Percentiles rank a stretch among this genome's conserved stretches.
These are phyloP conservation scores for Thalpophila matura DNA, from an alignment of 2,888 invertebrate genomes.

Conservation along the genomic window DNA sequence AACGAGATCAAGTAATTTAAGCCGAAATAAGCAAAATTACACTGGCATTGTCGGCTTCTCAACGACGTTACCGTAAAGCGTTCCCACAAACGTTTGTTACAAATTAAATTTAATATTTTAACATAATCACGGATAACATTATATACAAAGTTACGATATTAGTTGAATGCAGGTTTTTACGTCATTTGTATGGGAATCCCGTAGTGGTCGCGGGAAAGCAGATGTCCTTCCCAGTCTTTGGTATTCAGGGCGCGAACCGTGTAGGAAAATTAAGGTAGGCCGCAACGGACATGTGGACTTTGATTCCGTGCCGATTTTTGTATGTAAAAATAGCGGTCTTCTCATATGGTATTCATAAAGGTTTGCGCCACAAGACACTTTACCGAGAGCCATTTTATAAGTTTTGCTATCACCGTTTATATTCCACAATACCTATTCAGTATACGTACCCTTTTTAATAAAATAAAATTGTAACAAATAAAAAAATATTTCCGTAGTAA, in stretches of 20 bases:
- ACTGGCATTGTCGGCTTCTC: slow-evolving; percentile 82
- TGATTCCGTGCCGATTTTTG: slow-evolving; percentile 85
- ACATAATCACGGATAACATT: slow-evolving; percentile 70
- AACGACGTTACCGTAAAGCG: slow-evolving; percentile 78
- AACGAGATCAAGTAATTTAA: slow-evolving; percentile 89
- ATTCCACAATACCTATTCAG: slow-evolving; percentile 57
- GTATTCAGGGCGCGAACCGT: slow-evolving; percentile 80
- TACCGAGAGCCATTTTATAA: slow-evolving; percentile 72
- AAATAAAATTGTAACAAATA: slow-evolving; percentile 59
- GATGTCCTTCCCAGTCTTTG: slow-evolving; percentile 80
- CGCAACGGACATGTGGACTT: slow-evolving; percentile 84
- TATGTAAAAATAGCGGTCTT: slow-evolving; percentile 79
- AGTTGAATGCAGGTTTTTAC: slow-evolving; percentile 66
- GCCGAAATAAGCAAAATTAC: slow-evolving; percentile 88
- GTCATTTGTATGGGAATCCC: slow-evolving; percentile 80
- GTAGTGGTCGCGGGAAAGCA: slow-evolving; percentile 72
- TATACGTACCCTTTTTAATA: slow-evolving; percentile 60
- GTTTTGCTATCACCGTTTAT: slow-evolving; percentile 63
- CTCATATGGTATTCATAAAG: slow-evolving; percentile 86
- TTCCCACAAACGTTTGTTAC: slow-evolving; percentile 74
- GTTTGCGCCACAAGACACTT: slow-evolving; percentile 73
- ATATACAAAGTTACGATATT: slow-evolving; percentile 66
- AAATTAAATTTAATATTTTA: slow-evolving; percentile 77
- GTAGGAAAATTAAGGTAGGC: slow-evolving; percentile 88
- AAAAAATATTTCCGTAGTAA: slow-evolving; percentile 47